Base-by-base conservation (phyloP, 1,140 invertebrate genomes). In the Euborellia annulipes region DNA sequence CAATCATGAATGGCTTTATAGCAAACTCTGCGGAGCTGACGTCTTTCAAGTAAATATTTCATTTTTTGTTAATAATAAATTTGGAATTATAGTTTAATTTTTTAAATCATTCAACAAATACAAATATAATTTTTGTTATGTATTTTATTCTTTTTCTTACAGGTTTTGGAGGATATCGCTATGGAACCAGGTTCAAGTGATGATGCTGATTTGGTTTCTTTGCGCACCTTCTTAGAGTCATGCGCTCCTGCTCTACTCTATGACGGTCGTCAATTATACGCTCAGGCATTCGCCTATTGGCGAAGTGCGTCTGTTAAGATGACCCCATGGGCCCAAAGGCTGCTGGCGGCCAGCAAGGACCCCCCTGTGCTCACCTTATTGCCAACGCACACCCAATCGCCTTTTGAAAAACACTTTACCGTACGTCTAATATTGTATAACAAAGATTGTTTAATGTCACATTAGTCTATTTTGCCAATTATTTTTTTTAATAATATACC, bases 241-340 rank as follows among this genome's bases (percentile, higher is more conserved):
- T 70, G 77, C 54, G 69, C 75, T 3, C 71, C 69, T 55, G 71
- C 78, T 43, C 59, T 85, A 42, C 75, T 75, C 52, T 83, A 82
- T 52, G 81, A 85, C 62, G 78, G 78, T 30, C 67, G 73, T 55
- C 81, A 85, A 60, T 76, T 83, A 54, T 81, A 78, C 58, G 71
- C 79, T n/a, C 69, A 82, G 47, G 57, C 23, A 27, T 27, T 6
- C 23, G 23, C 23, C 11, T 27, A 27, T 27, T 27, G 23, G 23
- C 4, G 11, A 11, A 27, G 23, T 27, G 23, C 23, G 23, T 27
- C 23, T 11, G 23, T 11, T 27, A 27, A 27, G 4, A 27, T 27
- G 23, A 6, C 23, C 23, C 23, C 23, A 11, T 27, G 23, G 7
- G 17, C 9, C 2, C 41, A 13, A 7, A 21, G 9, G 41, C 27